phyloP scores from a whole-genome alignment of 92 coral and sea anemone species.

The Montipora capitata region DNA sequence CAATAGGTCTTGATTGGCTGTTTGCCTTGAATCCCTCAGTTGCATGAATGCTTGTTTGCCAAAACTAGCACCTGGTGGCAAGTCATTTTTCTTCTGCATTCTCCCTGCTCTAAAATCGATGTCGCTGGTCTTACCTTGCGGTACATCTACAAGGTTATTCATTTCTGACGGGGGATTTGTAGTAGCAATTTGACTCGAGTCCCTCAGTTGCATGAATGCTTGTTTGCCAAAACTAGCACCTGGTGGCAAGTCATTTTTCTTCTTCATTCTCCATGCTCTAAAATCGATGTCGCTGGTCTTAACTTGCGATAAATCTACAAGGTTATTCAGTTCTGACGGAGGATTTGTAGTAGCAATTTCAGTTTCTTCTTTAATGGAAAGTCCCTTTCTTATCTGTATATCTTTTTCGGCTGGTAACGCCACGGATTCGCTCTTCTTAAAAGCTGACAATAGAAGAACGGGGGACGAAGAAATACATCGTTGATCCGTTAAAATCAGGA shows the following conservation, averaged over 20 bases:
- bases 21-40: not conserved
- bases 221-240: not conserved
- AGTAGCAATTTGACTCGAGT: not conserved
- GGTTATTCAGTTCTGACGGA: not conserved
- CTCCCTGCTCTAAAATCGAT: not conserved
- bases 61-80: not conserved
- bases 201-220: not conserved
- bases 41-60: not conserved
- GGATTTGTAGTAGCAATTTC: not conserved
- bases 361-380: not conserved
- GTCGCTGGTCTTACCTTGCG: not conserved
- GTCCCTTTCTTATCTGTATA: not conserved
- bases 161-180: not conserved
- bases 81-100: not conserved
- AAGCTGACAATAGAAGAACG: conserved; percentile 3
- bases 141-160: not conserved
- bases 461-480: conserved; percentile 16
- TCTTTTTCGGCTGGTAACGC: not conserved
- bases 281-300: not conserved
- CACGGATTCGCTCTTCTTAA: not conserved
- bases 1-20: not conserved
- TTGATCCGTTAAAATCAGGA: conserved; percentile 15
- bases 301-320: not conserved
- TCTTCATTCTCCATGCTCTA: not conserved
- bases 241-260: not conserved